Percentiles rank a stretch among this genome's conserved stretches.
phyloP scores from a whole-genome alignment of 2,113 vertebrate genomes.

The Nycticorax nycticorax region DNA sequence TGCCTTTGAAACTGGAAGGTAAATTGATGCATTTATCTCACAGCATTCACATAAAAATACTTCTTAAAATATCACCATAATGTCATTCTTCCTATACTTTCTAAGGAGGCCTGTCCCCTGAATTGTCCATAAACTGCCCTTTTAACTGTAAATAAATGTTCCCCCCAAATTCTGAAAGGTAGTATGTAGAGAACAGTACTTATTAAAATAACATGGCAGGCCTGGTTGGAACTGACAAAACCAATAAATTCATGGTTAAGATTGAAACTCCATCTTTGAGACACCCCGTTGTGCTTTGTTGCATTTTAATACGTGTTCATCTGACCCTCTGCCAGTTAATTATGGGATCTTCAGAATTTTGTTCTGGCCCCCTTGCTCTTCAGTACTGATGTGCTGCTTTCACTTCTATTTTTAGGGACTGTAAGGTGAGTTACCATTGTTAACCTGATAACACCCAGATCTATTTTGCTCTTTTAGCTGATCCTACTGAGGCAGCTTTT shows the following conservation, averaged over 20 bases:
- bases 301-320: constrained; percentile 51
- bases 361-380: constrained; percentile 17
- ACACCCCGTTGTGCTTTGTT: constrained; percentile 7
- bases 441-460: constrained; percentile 56
- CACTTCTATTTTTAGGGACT: constrained; percentile 48
- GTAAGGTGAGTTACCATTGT: constrained; percentile 34
- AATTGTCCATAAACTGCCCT: neutral
- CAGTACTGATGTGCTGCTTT: constrained; percentile 8
- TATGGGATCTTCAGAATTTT: constrained; percentile 40
- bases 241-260: constrained; percentile 3
- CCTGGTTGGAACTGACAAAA: neutral
- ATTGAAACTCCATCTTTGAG: constrained; percentile 38
- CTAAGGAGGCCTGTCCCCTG: neutral
- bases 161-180: neutral
- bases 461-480: constrained; percentile 48
- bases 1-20: neutral
- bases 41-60: neutral
- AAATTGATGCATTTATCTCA: neutral
- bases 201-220: neutral
- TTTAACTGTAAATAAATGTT: neutral
- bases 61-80: neutral
- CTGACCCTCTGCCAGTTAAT: constrained; percentile 47
- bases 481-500: constrained; percentile 3
- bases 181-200: neutral
- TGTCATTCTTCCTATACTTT: neutral